Evolutionary conservation across 2,888 invertebrate species (phyloP).

Genomic region (Watsonalla binaria): DNA sequence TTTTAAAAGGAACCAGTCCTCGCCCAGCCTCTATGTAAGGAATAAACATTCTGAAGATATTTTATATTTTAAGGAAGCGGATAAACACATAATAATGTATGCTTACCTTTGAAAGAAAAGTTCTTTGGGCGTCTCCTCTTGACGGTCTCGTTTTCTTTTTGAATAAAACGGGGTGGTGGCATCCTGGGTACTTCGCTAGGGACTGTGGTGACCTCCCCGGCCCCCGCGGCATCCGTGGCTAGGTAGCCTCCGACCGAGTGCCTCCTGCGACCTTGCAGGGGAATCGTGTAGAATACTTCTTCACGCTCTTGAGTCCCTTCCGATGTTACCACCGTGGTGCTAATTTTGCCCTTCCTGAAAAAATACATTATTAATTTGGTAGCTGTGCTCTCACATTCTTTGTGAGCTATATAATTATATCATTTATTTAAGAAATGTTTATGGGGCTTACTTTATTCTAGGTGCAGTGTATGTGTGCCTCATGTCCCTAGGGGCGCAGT

Average conservation of each 20-base stretch:
- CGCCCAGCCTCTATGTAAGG: neutral
- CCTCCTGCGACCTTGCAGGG: slow-evolving; percentile 72
- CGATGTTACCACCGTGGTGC: slow-evolving; percentile 53
- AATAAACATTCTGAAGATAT: neutral
- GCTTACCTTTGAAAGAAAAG: slow-evolving; percentile 65
- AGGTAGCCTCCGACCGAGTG: slow-evolving; percentile 85
- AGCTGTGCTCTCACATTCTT: no score
- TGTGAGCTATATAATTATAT: no score
- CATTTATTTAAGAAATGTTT: neutral
- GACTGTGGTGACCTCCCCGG: slow-evolving; percentile 66
- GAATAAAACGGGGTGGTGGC: slow-evolving; percentile 67
- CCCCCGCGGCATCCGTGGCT: slow-evolving; percentile 58
- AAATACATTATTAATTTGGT: neutral
- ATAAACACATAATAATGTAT: neutral
- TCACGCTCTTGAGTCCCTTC: slow-evolving; percentile 72
- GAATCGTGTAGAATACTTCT: slow-evolving; percentile 80
- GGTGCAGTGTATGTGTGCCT: slow-evolving; percentile 68
- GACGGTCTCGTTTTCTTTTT: slow-evolving; percentile 57
- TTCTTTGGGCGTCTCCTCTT: slow-evolving; percentile 63
- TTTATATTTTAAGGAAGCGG: no score
- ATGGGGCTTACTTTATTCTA: slow-evolving; percentile 59
- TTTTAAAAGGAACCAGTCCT: slow-evolving; percentile 11
- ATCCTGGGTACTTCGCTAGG: slow-evolving; percentile 77
- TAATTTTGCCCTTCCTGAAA: slow-evolving; percentile 65
- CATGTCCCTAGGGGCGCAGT: slow-evolving; percentile 80